Percentiles rank a stretch among this genome's conserved stretches.
Conservation (phyloP, 2,888 invertebrate genomes). For the Lathronympha strigana region DNA sequence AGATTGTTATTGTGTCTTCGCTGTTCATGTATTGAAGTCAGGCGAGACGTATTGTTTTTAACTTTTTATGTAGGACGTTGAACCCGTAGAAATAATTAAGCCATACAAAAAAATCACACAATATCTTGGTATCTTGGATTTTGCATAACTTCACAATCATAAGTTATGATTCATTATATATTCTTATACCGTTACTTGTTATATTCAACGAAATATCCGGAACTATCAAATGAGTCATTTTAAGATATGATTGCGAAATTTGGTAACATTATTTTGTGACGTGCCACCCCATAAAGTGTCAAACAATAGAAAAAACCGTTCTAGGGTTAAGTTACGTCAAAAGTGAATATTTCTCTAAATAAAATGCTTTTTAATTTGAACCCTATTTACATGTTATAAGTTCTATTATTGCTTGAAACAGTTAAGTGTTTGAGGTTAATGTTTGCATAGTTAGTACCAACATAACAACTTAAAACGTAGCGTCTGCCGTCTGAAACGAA, state of each 20-base stretch:
- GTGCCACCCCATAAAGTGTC: constrained; percentile 47
- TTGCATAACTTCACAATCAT: too few relatives aligned
- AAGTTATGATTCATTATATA: constrained; percentile 16
- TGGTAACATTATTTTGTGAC: constrained; percentile 27
- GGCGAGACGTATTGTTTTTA: too few relatives aligned
- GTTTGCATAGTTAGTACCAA: constrained; percentile 30
- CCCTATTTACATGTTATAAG: accelerated
- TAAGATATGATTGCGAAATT: constrained; percentile 36
- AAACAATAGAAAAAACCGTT: constrained; percentile 45
- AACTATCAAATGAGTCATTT: constrained; percentile 34
- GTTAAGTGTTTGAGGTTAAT: background rate
- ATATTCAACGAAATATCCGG: constrained; percentile 17
- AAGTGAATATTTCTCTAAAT: background rate
- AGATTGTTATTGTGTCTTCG: too few relatives aligned
- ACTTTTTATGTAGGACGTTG: too few relatives aligned
- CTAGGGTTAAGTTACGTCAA: constrained; percentile 15
- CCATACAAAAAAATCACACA: background rate
- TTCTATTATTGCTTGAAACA: background rate
- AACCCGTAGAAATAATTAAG: too few relatives aligned
- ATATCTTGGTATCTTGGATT: too few relatives aligned
- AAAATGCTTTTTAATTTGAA: background rate
- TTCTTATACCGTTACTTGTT: constrained; percentile 6
- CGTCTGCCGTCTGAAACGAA: constrained; percentile 50
- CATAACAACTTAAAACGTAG: constrained; percentile 39
- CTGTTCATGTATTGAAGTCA: too few relatives aligned